phyloP scores from a whole-genome alignment of 2,113 vertebrate species.

The Thalassoma bifasciatum region DNA sequence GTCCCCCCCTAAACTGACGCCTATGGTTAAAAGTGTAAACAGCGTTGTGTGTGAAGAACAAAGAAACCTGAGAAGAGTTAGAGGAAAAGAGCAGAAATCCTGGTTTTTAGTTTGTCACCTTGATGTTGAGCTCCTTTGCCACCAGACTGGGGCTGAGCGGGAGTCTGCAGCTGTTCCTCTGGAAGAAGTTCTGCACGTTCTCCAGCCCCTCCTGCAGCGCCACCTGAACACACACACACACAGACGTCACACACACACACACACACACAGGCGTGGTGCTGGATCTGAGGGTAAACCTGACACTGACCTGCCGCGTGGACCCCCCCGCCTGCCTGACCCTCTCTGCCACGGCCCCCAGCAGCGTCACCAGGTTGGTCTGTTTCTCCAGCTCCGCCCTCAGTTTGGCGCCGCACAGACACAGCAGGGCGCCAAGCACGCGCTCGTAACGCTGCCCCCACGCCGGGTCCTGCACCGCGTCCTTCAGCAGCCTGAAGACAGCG shows the following conservation, averaged over 20 bases:
- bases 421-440: constrained; percentile 90
- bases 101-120: too few relatives aligned
- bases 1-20: too few relatives aligned
- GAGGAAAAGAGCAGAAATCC: too few relatives aligned
- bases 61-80: too few relatives aligned
- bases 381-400: constrained; percentile 92
- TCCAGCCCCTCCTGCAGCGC: constrained; percentile 94
- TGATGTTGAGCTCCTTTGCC: constrained; percentile 94
- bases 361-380: constrained; percentile 90
- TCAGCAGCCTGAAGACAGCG: constrained; percentile 88
- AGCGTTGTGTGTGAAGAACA: too few relatives aligned
- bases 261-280: background rate
- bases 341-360: constrained; percentile 93
- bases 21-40: too few relatives aligned
- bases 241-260: background rate
- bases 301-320: constrained; percentile 90
- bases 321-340: constrained; percentile 91
- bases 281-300: too few relatives aligned
- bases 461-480: constrained; percentile 92
- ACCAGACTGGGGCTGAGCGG: constrained; percentile 95
- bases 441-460: constrained; percentile 91
- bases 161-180: constrained; percentile 90
- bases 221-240: constrained; percentile 78
- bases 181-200: constrained; percentile 92
- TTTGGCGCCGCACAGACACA: constrained; percentile 90